phyloP scores from a whole-genome alignment of 1,140 invertebrate species.

The Xylocopa sonorina region DNA sequence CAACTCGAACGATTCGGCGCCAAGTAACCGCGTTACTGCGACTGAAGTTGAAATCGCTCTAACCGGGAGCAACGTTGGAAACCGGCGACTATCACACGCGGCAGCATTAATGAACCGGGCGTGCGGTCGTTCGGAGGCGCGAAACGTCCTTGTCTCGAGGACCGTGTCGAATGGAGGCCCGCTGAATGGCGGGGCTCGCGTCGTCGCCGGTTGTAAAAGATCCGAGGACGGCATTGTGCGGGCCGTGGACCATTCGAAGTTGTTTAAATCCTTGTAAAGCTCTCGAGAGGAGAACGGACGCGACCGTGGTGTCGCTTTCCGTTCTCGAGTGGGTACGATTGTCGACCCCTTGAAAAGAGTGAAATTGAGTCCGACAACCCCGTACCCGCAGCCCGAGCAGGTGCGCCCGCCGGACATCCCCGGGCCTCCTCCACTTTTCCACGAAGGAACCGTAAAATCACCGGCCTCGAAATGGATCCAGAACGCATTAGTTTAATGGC shows the following conservation, averaged over 20 bases:
- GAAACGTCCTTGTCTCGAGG: constrained; percentile 49
- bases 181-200: constrained; percentile 47
- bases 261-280: constrained; percentile 81
- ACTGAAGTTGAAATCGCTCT: no score
- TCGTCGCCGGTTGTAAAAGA: constrained; percentile 63
- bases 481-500: constrained; percentile 39
- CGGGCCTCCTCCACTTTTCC: constrained; percentile 24
- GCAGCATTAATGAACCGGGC: constrained; percentile 34
- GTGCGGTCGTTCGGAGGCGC: constrained; percentile 27
- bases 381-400: constrained; percentile 54
- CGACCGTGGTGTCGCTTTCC: constrained; percentile 74
- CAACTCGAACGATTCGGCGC: no score
- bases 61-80: not conserved
- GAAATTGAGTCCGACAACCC: constrained; percentile 63
- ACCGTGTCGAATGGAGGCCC: constrained; percentile 51
- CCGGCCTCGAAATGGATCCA: constrained; percentile 40
- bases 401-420: constrained; percentile 50
- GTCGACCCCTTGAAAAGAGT: constrained; percentile 69
- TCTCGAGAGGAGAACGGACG: constrained; percentile 59
- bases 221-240: constrained; percentile 70
- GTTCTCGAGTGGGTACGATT: constrained; percentile 78
- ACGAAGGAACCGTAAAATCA: constrained; percentile 48
- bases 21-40: no score
- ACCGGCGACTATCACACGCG: not conserved
- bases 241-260: constrained; percentile 72